phyloP scores from a whole-genome alignment of 2,113 vertebrate genomes.

The Pollachius pollachius region DNA sequence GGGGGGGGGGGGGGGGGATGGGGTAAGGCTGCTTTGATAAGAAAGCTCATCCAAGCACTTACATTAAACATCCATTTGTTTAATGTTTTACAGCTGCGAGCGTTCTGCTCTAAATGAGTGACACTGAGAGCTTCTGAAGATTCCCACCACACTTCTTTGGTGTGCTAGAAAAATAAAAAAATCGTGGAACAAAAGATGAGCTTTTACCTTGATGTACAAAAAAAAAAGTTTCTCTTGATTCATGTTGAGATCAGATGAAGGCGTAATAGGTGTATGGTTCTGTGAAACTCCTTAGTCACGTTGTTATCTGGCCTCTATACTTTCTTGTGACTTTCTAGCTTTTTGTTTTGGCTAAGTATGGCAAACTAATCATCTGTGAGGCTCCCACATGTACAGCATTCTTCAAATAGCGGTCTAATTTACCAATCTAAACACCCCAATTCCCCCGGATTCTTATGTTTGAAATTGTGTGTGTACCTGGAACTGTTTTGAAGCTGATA shows the following conservation, averaged over 20 bases:
- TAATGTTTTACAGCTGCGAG: constrained; percentile 52
- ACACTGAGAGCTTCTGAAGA: not conserved
- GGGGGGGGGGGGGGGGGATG: constrained; percentile 33
- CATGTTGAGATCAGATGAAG: not conserved
- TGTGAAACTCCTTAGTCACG: no score
- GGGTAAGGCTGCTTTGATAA: constrained; percentile 50
- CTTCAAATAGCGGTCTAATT: not conserved
- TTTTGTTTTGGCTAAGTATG: no score
- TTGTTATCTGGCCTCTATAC: no score
- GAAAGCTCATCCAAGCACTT: constrained; percentile 61
- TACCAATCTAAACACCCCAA: no score
- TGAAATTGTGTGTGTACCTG: no score
- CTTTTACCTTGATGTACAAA: no score
- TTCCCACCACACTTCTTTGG: not conserved
- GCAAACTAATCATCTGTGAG: not conserved
- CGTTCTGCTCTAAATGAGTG: constrained; percentile 39
- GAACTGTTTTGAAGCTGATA: no score
- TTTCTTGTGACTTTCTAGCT: no score
- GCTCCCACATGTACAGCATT: not conserved
- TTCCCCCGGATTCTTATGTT: no score
- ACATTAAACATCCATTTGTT: constrained; percentile 53
- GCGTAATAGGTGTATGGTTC: no score
- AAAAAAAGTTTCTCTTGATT: not conserved
- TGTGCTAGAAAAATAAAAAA: no score
- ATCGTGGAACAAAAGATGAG: no score